phyloP scores from a whole-genome alignment of 2,888 invertebrate species.

The Andrena haemorrhoa region DNA sequence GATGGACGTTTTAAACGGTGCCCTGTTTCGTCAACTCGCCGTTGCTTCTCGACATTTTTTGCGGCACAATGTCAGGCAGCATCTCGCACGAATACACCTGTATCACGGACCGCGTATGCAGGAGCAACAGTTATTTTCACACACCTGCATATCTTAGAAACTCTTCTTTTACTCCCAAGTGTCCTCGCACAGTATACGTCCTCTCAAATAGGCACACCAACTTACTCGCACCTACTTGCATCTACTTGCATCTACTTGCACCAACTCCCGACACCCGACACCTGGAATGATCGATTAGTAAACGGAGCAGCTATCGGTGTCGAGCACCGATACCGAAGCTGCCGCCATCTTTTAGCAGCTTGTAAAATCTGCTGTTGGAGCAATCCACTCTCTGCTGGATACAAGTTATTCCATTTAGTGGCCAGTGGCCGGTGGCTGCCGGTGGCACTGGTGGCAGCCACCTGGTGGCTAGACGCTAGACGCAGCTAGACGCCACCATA shows the following conservation, averaged over 20 bases:
- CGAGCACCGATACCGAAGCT: conserved; percentile 56
- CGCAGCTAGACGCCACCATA: too few relatives aligned
- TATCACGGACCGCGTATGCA: conserved; percentile 56
- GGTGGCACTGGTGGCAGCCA: too few relatives aligned
- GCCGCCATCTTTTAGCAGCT: conserved; percentile 55
- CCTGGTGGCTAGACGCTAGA: too few relatives aligned
- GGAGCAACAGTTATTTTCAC: conserved; percentile 62
- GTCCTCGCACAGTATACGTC: conserved; percentile 55
- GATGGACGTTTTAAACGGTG: conserved; percentile 41
- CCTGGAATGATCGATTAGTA: conserved; percentile 79
- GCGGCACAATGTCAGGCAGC: conserved; percentile 31
- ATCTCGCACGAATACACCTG: conserved; percentile 46
- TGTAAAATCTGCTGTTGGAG: background rate
- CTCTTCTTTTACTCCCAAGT: conserved; percentile 53
- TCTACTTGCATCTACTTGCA: conserved; percentile 32
- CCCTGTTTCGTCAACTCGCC: conserved; percentile 25
- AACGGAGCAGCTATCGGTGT: conserved; percentile 69
- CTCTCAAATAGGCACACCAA: conserved; percentile 62
- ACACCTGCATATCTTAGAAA: conserved; percentile 65
- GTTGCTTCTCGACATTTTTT: conserved; percentile 49
- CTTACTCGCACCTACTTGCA: conserved; percentile 52
- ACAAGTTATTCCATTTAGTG: background rate
- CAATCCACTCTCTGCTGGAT: background rate
- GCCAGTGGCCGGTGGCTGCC: too few relatives aligned
- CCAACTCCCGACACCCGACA: conserved; percentile 67